Evolutionary conservation across 2,797 vertebrate species (phyloP).

Genomic region (Peromyscus attwateri): DNA sequence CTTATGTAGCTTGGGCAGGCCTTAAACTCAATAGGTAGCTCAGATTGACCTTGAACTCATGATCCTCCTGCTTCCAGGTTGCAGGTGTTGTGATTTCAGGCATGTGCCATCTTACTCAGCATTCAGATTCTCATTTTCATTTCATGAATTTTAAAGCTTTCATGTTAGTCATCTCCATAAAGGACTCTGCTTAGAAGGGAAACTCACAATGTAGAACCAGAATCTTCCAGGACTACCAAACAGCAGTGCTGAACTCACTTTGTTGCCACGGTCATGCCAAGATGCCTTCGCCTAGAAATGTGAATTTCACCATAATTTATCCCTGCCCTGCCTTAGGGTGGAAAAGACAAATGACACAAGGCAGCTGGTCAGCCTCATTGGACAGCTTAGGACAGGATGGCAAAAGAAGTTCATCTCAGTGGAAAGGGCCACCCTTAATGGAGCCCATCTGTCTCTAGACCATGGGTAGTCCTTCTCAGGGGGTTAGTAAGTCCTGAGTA

Average conservation of each 20-base stretch:
- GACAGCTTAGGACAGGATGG: not conserved
- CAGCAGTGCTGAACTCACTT: not conserved
- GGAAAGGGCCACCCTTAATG: not conserved
- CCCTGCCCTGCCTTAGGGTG: not conserved
- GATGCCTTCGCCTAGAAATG: not conserved
- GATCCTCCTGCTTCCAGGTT: not conserved
- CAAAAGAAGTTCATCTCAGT: not conserved
- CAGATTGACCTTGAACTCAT: not conserved
- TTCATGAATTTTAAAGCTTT: not conserved
- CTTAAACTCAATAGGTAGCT: not conserved
- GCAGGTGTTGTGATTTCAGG: not conserved
- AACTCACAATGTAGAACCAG: not conserved
- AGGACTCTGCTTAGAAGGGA: not conserved
- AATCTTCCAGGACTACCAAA: not conserved
- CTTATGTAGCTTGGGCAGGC: not conserved
- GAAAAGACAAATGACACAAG: not conserved
- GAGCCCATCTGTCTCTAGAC: not conserved
- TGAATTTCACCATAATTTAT: not conserved
- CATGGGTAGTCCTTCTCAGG: not conserved
- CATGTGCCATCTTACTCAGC: not conserved
- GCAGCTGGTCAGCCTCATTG: not conserved
- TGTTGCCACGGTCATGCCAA: not conserved
- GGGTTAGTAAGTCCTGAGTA: not conserved
- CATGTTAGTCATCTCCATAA: accelerated
- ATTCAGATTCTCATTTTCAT: not conserved